Evolutionary conservation across 2,113 vertebrate species (phyloP).

Genomic region (Petrocephalus zakoni): DNA sequence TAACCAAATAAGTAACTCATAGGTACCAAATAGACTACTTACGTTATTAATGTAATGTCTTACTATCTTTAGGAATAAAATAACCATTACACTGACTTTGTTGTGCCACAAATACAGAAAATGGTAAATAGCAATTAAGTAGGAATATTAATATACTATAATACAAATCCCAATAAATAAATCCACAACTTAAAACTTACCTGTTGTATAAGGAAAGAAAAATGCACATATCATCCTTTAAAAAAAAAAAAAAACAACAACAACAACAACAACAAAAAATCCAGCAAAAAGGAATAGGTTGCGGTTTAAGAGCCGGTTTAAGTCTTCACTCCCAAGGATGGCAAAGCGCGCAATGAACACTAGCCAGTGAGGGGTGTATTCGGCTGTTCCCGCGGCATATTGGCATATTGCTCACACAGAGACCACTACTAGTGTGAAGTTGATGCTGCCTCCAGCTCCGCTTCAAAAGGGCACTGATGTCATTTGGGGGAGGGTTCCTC

Average conservation of each 20-base stretch:
- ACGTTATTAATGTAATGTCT: not conserved
- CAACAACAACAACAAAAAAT: slow-evolving; percentile 7
- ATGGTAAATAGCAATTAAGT: not conserved
- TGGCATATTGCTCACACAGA: slow-evolving; percentile 14
- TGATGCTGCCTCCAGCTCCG: slow-evolving; percentile 18
- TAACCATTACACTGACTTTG: not conserved
- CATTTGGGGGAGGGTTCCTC: slow-evolving; percentile 16
- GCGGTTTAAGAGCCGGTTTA: not conserved
- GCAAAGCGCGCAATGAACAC: not conserved
- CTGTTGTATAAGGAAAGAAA: slow-evolving; percentile 6
- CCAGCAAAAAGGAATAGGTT: not conserved
- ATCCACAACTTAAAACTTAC: slow-evolving; percentile 3
- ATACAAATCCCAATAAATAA: not conserved
- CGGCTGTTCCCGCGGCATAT: not conserved
- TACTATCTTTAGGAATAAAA: not conserved
- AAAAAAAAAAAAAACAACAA: not conserved
- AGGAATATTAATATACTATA: not conserved
- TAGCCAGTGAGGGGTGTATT: not conserved
- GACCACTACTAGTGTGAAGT: slow-evolving; percentile 21
- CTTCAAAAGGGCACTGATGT: slow-evolving; percentile 24
- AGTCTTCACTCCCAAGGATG: slow-evolving; percentile 11
- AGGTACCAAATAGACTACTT: not conserved
- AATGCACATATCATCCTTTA: slow-evolving; percentile 11
- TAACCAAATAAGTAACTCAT: not conserved
- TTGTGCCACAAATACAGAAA: not conserved